Base-by-base conservation (phyloP, 2,113 vertebrate species). In the Pelecanus crispus region DNA sequence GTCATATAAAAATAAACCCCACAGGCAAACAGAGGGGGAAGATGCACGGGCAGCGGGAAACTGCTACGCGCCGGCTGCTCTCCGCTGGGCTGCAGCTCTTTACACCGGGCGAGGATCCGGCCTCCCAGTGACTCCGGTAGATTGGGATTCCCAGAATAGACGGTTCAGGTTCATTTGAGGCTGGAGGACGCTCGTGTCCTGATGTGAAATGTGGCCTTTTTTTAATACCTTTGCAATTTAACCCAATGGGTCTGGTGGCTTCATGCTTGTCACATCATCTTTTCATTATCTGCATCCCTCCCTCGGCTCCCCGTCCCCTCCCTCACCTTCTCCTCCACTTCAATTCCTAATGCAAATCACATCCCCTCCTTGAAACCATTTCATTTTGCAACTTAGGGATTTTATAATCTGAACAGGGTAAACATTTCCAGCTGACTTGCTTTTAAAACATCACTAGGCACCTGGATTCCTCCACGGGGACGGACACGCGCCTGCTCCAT, bases 291-390 rank as follows among this genome's bases (percentile, higher is more conserved):
- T 84, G 45, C 55, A 47, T 47, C 81, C 78, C 42, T 91, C 80
- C 78, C 90, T 26, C 77, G 45, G 61, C 18, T 84, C 42, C 81
- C 53, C 11, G 2, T 66, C 61, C 78, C 92, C 84, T 73, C 90
- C 90, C 80, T 91, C 82, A 72, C 75, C 72, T 84, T 68, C 92
- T 67, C 89, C 83, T 73, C 73, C 5, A 17, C 65, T 94, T 94
- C 89, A 90, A 91, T 95, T 93, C 86, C 94, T 91, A 93, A 97
- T 96, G 92, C 86, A 96, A 92, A 95, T 92, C 91, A 63, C 82
- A 96, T 72, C 83, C 71, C 74, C 47, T 72, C 70, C 81, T 71
- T 34, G 4, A 94, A 97, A 67, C 89, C 81, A 95, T 95, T 95
- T 95, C 82, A 88, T 93, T 96, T 93, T 42, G 29, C 74, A 91